Percentiles rank a stretch among this genome's conserved stretches.
phyloP scores from a whole-genome alignment of 1,140 invertebrate species.

The Hesperophylax magnus region DNA sequence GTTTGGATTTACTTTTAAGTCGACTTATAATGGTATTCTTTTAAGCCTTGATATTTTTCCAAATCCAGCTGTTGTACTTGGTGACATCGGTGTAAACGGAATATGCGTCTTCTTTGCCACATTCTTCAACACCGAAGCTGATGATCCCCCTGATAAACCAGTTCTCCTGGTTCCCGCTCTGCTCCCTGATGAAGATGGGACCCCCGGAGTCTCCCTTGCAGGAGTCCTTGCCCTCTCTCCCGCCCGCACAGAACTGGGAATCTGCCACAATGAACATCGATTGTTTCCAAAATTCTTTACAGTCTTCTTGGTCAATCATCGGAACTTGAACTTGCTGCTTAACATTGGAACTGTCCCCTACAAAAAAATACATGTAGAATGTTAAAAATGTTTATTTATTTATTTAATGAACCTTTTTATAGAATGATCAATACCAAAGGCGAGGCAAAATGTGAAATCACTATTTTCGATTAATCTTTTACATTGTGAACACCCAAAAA shows the following conservation, averaged over 20 bases:
- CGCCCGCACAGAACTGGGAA: conserved; percentile 77
- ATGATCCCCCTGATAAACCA: conserved; percentile 69
- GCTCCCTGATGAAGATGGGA: conserved; percentile 77
- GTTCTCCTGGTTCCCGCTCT: conserved; percentile 36
- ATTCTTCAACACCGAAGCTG: conserved; percentile 73
- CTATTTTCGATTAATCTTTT: too few relatives aligned
- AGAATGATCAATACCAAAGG: too few relatives aligned
- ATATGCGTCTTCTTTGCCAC: conserved; percentile 70
- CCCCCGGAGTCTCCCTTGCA: conserved; percentile 83
- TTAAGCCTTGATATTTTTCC: conserved; percentile 60
- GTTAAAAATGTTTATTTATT: too few relatives aligned
- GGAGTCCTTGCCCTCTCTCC: conserved; percentile 75
- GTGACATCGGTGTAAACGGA: conserved; percentile 75
- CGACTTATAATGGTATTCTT: neutral
- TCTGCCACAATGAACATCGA: conserved; percentile 61
- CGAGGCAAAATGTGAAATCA: too few relatives aligned
- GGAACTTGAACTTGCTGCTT: conserved; percentile 72
- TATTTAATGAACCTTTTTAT: too few relatives aligned
- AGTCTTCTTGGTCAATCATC: conserved; percentile 64
- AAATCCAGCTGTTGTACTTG: conserved; percentile 72
- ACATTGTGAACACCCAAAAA: too few relatives aligned
- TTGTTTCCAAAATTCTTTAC: conserved; percentile 64
- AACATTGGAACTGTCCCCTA: conserved; percentile 65
- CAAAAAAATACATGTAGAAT: too few relatives aligned
- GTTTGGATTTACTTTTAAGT: neutral